Evolutionary conservation across 2,113 vertebrate species (phyloP).

Genomic region (Macrotus californicus): DNA sequence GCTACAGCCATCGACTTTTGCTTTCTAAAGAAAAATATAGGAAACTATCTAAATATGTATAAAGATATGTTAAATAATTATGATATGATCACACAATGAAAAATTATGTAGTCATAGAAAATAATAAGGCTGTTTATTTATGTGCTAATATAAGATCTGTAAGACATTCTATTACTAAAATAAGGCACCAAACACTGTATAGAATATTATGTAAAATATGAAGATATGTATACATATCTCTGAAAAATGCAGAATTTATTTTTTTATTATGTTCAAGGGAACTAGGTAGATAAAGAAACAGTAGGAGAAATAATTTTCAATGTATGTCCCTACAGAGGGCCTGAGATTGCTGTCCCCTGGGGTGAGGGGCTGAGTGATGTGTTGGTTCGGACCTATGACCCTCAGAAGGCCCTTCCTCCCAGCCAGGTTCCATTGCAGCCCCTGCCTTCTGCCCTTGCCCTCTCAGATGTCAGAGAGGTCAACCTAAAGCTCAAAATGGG

Average conservation of each 20-base stretch:
- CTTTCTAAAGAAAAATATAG: not conserved
- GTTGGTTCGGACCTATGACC: not conserved
- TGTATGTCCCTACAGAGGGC: not conserved
- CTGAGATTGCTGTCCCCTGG: not conserved
- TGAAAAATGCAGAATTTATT: not conserved
- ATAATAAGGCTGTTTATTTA: not conserved
- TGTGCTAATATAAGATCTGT: not conserved
- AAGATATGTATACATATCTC: not conserved
- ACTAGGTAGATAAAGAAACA: not conserved
- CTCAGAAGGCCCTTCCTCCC: too few relatives aligned
- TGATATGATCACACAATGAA: not conserved
- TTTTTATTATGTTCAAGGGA: not conserved
- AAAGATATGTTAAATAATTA: not conserved
- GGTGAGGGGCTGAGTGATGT: fast-evolving
- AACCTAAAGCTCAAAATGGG: not conserved
- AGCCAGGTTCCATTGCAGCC: too few relatives aligned
- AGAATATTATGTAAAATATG: not conserved
- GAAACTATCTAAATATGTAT: not conserved
- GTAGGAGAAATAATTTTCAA: not conserved
- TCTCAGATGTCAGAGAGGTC: fast-evolving
- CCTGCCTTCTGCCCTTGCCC: fast-evolving
- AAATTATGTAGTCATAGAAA: not conserved
- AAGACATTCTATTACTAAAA: not conserved
- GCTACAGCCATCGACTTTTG: not conserved
- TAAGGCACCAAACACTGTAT: not conserved